Evolutionary conservation across 2,113 vertebrate species (phyloP), one percentile per base, ranked within the genome.

Genomic region (Urocynchramus pylzowi): DNA sequence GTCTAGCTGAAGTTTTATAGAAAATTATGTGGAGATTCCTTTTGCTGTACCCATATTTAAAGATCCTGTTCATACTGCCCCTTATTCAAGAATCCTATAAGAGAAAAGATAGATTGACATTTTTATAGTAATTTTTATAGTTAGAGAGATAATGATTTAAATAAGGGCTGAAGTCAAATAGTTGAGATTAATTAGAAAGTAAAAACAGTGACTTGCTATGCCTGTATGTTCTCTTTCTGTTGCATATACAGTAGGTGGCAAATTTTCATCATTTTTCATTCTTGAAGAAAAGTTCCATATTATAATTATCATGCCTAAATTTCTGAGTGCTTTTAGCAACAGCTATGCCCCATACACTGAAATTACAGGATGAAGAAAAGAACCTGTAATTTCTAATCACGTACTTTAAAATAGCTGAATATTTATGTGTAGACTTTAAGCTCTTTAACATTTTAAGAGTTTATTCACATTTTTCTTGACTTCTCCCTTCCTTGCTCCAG

Each of bases 21-120:
- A 67, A 80, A 87, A 47, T 82, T 49, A 67, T 53, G 16, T 42
- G 19, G 61, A 39, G 44, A 37, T 82, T 86, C 9, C 33, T 88
- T 83, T 56, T 73, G 18, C 24, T 81, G 45, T 49, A 37, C 59
- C 54, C 16, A 26, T 90, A 35, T 89, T 86, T 80, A 75, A 78
- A 59, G 5, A 45, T n/a, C 10, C 8, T 44, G 5, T 94, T 16
- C 21, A 11, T 71, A 39, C 24, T 59, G 17, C 9, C 52, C 15
- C 13, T 27, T 27, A 61, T 37, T 89, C 15, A 73, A 73, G 11
- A 45, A 35, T 30, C 14, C 8, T 59, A 11, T 30, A 57, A 70
- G 8, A 57, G 60, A 83, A 90, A 69, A 73, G 30, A 26, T 0
- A 54, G 41, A 31, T 0, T 1, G 10, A 52, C 0, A 0, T 41